phyloP scores from a whole-genome alignment of 53 echinoderm and acorn worm species.

The Zoroaster sp. region DNA sequence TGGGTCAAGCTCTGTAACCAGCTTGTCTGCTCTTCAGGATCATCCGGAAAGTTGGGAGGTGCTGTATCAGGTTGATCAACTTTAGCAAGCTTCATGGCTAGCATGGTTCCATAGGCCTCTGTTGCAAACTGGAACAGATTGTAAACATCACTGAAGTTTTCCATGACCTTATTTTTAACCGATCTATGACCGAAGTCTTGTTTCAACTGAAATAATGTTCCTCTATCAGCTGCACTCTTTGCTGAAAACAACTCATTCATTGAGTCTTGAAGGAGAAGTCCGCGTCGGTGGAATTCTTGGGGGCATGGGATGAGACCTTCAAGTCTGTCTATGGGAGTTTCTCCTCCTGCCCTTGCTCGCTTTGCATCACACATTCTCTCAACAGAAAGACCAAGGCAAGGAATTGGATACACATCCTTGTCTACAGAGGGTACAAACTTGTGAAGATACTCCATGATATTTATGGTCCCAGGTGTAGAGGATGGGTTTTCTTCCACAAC shows the following conservation, averaged over 20 bases:
- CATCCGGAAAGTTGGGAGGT: too few relatives aligned
- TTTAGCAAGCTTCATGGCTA: neutral
- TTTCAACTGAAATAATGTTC: neutral
- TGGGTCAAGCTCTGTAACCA: neutral
- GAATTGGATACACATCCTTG: neutral
- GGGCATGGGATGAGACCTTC: neutral
- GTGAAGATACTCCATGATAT: neutral
- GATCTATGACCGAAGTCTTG: constrained; percentile 11
- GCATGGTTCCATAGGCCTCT: too few relatives aligned
- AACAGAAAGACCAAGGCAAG: neutral
- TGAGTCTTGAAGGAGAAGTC: constrained; percentile 1
- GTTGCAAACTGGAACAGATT: too few relatives aligned
- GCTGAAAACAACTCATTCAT: constrained; percentile 1
- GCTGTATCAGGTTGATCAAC: too few relatives aligned
- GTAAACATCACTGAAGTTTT: too few relatives aligned
- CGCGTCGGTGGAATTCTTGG: neutral
- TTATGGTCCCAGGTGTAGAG: neutral
- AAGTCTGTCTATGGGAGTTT: neutral
- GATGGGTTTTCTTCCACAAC: constrained; percentile 14
- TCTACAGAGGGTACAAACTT: neutral
- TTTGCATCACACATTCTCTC: neutral
- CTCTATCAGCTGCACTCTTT: too few relatives aligned
- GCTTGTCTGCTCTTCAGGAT: neutral
- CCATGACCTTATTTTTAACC: too few relatives aligned
- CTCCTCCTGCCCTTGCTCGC: neutral